Evolutionary conservation across 30 jellyfish, hydroid and myxozoan species (phyloP).

Genomic region (Aurelia aurita complex sp. Pacific): DNA sequence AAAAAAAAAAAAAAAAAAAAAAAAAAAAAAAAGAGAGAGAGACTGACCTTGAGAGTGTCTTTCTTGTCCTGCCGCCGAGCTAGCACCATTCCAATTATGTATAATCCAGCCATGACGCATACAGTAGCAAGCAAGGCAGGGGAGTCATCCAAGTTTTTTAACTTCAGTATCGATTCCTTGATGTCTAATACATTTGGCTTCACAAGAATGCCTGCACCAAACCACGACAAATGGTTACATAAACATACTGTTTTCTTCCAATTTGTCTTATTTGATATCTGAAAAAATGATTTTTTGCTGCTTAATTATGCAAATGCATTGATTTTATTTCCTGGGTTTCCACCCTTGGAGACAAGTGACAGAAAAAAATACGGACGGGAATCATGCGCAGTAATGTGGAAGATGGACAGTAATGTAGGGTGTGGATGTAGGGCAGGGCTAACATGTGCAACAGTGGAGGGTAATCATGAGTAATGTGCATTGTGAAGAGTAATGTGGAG

Average conservation of each 20-base stretch:
- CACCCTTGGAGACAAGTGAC: too few species aligned
- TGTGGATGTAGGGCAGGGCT: too few species aligned
- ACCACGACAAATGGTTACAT: conserved; percentile 82
- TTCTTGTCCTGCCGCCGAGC: conserved; percentile 70
- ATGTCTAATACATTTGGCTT: conserved; percentile 68
- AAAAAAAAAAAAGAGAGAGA: too few species aligned
- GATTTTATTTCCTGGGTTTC: too few species aligned
- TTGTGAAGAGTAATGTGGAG: too few species aligned
- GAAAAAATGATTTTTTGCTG: background rate
- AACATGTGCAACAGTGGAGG: too few species aligned
- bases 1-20: too few species aligned
- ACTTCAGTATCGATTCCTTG: conserved; percentile 35
- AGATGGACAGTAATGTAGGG: too few species aligned
- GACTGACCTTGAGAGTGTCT: conserved; percentile 48
- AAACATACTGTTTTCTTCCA: conserved; percentile 59
- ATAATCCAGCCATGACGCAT: conserved; percentile 49
- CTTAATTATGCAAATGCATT: too few species aligned
- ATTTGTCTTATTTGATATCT: conserved; percentile 55
- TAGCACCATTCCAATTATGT: conserved; percentile 63
- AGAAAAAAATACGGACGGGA: too few species aligned
- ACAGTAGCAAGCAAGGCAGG: conserved; percentile 87
- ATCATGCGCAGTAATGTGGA: too few species aligned
- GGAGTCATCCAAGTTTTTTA: conserved; percentile 47
- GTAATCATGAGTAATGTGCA: too few species aligned
- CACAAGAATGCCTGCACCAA: conserved; percentile 72